Evolutionary conservation across 2,113 vertebrate species (phyloP), one percentile per base, ranked within the genome.

Genomic region (Pyrgilauda ruficollis): DNA sequence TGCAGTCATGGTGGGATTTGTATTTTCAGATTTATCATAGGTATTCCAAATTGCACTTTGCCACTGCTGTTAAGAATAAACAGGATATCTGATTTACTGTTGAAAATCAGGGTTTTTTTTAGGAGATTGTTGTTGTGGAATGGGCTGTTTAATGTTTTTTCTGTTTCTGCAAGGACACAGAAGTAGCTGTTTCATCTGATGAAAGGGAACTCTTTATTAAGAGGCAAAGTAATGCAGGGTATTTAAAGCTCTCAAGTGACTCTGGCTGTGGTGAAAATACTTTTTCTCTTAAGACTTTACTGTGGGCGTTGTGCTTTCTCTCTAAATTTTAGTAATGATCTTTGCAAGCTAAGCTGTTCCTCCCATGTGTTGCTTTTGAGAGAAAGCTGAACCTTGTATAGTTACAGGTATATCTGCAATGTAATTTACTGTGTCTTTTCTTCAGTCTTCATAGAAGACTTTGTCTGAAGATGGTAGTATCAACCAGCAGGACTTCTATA

Each of bases 201-300:
- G 64, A 93, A 93, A 92, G 66, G 66, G 56, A 78, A 35, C 61
- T 91, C 56, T 95, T 94, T 61, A 90, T 89, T 74, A 94, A 84
- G 56, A 81, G 47, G 64, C 66, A 95, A 84, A 94, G 92, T 92
- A 92, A 92, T 79, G 83, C 83, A 41, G 18, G 26, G 26, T 75
- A 52, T 94, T 93, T 93, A 93, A 89, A 93, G 47, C 85, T 96
- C 88, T 96, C 68, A 88, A 72, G 66, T 93, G 79, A 89, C 73
- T 75, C 47, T 84, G 79, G 61, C 86, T 68, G 9, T 81, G 52
- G 52, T 84, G 47, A 78, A 87, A 82, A 46, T 86, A 74, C 55
- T 75, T 94, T 44, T 87, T 81, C 52, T 90, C 22, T 63, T 64
- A 77, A 9, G 30, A 74, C 39, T 73, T 67, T 52, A 39, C 52